Percentiles rank a stretch among this genome's conserved stretches.
Evolutionary conservation across 1,140 invertebrate genomes (phyloP).

Genomic region (Aphidius ervi): DNA sequence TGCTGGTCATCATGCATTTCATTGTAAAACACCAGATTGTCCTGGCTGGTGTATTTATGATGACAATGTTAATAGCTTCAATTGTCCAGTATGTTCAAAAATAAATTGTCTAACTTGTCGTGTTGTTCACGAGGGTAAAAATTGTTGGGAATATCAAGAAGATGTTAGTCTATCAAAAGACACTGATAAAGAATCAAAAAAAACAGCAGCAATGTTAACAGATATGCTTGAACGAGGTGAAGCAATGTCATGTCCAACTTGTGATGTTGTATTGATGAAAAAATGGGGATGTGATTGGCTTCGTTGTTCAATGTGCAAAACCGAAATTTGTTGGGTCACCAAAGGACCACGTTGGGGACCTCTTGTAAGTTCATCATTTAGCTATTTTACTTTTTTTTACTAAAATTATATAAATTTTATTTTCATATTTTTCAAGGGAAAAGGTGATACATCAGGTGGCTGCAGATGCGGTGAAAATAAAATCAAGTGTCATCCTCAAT

Average conservation of each 20-base stretch:
- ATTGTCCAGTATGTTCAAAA: conserved; percentile 77
- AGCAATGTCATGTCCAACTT: conserved; percentile 82
- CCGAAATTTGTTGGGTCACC: conserved; percentile 94
- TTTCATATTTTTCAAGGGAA: too few species aligned
- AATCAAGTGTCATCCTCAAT: too few species aligned
- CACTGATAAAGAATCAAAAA: conserved; percentile 64
- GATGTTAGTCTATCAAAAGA: conserved; percentile 64
- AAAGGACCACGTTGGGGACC: conserved; percentile 85
- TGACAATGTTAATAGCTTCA: conserved; percentile 81
- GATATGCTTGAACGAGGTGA: conserved; percentile 80
- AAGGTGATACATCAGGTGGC: too few species aligned
- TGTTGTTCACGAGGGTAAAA: conserved; percentile 78
- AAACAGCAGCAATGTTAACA: conserved; percentile 73
- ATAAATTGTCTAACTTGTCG: conserved; percentile 87
- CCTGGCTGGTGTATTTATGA: conserved; percentile 87
- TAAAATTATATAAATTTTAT: neutral
- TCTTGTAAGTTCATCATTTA: conserved; percentile 48
- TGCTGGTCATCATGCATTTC: conserved; percentile 76
- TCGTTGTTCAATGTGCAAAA: conserved; percentile 87
- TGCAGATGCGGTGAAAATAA: too few species aligned
- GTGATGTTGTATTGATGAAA: conserved; percentile 79
- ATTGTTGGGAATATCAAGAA: conserved; percentile 83
- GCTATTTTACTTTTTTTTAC: neutral
- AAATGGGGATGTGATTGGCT: conserved; percentile 96
- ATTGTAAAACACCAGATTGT: conserved; percentile 88